Percentiles rank a stretch among this genome's conserved stretches.
These are phyloP conservation scores for Latrodectus elegans DNA, from an alignment of 2,888 invertebrate species.

Conservation along the genomic window DNA sequence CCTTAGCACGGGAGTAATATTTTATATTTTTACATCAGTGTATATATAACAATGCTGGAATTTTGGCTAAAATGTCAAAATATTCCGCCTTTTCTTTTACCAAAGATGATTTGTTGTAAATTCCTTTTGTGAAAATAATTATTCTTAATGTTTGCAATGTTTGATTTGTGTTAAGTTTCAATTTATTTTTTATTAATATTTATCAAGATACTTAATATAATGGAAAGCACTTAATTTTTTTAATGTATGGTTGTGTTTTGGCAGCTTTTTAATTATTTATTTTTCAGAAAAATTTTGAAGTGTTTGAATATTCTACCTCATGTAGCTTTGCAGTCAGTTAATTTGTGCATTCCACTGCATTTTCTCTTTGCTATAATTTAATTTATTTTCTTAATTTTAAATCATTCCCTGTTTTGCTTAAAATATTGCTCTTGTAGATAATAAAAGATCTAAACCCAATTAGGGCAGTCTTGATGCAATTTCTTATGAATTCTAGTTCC, in stretches of 20 bases:
- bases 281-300: constrained; percentile 18
- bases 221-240: constrained; percentile 33
- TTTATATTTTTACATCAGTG: constrained; percentile 32
- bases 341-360: constrained; percentile 54
- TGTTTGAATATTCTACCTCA: constrained; percentile 52
- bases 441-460: too few relatives aligned
- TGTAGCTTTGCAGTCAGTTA: constrained; percentile 18
- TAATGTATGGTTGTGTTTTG: constrained; percentile 40
- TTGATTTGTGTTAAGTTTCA: constrained; percentile 46
- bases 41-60: constrained; percentile 34
- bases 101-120: constrained; percentile 55
- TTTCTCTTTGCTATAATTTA: constrained; percentile 23
- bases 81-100: constrained; percentile 41
- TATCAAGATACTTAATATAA: constrained; percentile 42
- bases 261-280: constrained; percentile 42
- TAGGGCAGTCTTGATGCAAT: too few relatives aligned
- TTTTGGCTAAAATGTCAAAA: constrained; percentile 50
- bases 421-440: too few relatives aligned
- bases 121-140: constrained; percentile 36
- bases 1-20: constrained; percentile 1
- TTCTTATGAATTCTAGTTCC: too few relatives aligned
- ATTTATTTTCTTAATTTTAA: constrained; percentile 5
- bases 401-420: constrained; percentile 42
- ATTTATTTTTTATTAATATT: constrained; percentile 33
- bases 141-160: constrained; percentile 45